Evolutionary conservation across 2,888 invertebrate genomes (phyloP).

Genomic region (Andrena camellia): DNA sequence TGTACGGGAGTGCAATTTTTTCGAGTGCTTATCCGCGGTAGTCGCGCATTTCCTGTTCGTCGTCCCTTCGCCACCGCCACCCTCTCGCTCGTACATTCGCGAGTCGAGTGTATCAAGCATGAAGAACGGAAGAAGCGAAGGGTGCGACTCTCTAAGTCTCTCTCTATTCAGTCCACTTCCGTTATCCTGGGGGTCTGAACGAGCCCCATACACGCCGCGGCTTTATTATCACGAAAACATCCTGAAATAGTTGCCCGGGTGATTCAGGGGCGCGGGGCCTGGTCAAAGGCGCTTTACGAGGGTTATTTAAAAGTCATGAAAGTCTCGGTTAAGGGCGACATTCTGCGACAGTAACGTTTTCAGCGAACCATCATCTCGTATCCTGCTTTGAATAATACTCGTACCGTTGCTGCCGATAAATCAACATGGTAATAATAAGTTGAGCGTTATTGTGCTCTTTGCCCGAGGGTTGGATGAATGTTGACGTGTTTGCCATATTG

Average conservation of each 20-base stretch:
- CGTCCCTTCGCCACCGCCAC: constrained; percentile 28
- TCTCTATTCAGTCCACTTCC: constrained; percentile 75
- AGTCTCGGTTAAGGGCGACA: constrained; percentile 53
- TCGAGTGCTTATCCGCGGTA: constrained; percentile 74
- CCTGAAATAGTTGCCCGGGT: constrained; percentile 73
- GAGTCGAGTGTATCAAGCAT: constrained; percentile 70
- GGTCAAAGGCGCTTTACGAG: constrained; percentile 53
- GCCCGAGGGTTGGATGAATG: not conserved
- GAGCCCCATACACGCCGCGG: constrained; percentile 55
- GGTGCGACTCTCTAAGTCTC: constrained; percentile 69
- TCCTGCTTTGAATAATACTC: not conserved
- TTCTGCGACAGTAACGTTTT: constrained; percentile 75
- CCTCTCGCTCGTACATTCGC: constrained; percentile 40
- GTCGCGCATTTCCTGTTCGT: constrained; percentile 68
- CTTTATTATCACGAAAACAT: constrained; percentile 73
- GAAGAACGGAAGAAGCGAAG: constrained; percentile 77
- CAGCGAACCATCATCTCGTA: constrained; percentile 60
- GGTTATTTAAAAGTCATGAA: constrained; percentile 63
- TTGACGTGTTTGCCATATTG: not conserved
- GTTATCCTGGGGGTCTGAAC: constrained; percentile 72
- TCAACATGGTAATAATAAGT: not conserved
- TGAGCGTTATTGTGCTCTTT: not conserved
- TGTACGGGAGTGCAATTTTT: constrained; percentile 65
- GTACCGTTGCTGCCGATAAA: not conserved
- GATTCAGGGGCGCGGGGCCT: constrained; percentile 61